These are phyloP conservation scores for Orbicella faveolata DNA, from an alignment of 64 coral and sea anemone species.

Conservation along the genomic window DNA sequence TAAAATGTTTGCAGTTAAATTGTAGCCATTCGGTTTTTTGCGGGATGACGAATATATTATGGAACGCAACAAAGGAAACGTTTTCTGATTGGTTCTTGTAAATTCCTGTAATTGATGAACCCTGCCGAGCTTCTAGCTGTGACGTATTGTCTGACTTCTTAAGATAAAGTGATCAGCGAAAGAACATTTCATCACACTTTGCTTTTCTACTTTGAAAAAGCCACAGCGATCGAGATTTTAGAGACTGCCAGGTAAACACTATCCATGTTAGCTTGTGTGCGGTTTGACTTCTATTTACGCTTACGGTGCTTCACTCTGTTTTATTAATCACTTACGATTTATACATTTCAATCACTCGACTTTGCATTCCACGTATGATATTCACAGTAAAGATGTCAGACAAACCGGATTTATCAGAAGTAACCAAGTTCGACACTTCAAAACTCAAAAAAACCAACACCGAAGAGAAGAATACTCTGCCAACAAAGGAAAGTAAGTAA, in stretches of 20 bases:
- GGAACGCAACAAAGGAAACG: not conserved
- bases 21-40: not conserved
- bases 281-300: not conserved
- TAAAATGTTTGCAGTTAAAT: not conserved
- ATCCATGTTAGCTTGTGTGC: not conserved
- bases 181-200: too few species aligned
- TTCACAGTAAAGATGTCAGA: constrained; percentile 57
- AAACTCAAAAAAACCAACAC: constrained; percentile 87
- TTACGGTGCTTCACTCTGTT: not conserved
- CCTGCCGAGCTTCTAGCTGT: not conserved
- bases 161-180: too few species aligned
- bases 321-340: not conserved
- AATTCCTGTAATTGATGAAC: not conserved
- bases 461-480: constrained; percentile 80
- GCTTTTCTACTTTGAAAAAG: too few species aligned
- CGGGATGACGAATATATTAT: not conserved
- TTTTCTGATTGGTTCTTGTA: not conserved
- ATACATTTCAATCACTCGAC: not conserved
- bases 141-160: not conserved
- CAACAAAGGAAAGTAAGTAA: constrained; percentile 93
- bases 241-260: not conserved
- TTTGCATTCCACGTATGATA: not conserved
- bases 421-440: constrained; percentile 74
- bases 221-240: not conserved
- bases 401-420: constrained; percentile 85